Evolutionary conservation across 2,888 invertebrate species (phyloP), one percentile per base, ranked within the genome.

Genomic region (Rotaria magnacalcarata): DNA sequence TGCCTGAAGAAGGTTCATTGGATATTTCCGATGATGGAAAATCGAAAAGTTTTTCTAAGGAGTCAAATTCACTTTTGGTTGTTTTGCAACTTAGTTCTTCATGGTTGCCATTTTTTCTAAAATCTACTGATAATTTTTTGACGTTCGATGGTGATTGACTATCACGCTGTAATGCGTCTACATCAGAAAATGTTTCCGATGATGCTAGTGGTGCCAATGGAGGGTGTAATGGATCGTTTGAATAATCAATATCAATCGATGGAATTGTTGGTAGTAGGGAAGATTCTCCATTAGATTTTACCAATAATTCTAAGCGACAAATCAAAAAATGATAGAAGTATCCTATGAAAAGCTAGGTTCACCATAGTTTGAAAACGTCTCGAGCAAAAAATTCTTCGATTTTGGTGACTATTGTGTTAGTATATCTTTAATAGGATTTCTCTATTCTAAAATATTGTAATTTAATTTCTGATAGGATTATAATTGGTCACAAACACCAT

Each of bases 171-270:
- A 87, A 43, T 47, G 87, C 87, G 10, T 85, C 56, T 50, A 86
- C 86, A 86, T 90, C 90, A 85, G 89, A 89, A 27, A 91, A 88
- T 3, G 90, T 90, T 87, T 91, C 91, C 87, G 90, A 90, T 2
- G 90, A 90, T 2, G 91, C 91, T 10, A 91, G 90, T n/a, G 91
- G 91, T 43, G 91, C 91, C 74, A 90, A 88, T 86, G 90, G 56
- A 88, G 88, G 85, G 88, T 89, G 14, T 89, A 89, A 19, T 89
- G 88, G 41, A 87, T 87, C 75, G 89, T 87, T 86, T 88, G 89
- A 84, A 87, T 87, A 52, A 88, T 88, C 58, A 50, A 60, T 16
- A 85, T 75, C 87, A 41, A 56, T 84, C 7, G 85, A 58, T 43
- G 84, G 60, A n/a, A 80, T 84, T 47, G 52, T 67, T 34, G 54